Evolutionary conservation across 2,797 vertebrate genomes (phyloP).

Genomic region (Pseudochirops corinnae): DNA sequence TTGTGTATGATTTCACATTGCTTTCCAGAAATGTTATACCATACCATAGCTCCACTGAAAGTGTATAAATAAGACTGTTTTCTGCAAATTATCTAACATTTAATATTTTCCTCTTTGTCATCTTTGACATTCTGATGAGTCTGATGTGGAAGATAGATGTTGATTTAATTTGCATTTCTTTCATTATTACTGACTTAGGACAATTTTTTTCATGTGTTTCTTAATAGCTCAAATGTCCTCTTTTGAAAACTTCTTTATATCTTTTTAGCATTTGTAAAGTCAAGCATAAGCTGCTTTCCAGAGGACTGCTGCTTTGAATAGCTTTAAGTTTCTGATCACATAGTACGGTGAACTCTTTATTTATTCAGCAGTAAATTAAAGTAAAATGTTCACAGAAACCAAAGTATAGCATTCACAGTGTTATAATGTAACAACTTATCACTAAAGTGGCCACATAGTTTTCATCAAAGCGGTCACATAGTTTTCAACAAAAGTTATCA

Average conservation of each 20-base stretch:
- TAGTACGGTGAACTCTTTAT: no score
- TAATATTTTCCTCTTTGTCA: not conserved
- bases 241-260: not conserved
- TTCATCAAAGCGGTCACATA: no score
- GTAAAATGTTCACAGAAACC: no score
- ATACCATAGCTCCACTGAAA: not conserved
- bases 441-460: no score
- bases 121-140: not conserved
- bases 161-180: not conserved
- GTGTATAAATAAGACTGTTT: not conserved
- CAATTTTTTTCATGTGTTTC: not conserved
- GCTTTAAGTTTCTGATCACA: no score
- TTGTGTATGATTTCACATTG: not conserved
- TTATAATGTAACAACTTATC: no score
- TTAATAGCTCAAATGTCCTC: not conserved
- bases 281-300: no score
- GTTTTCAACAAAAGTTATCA: no score
- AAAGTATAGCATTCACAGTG: no score
- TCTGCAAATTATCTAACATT: not conserved
- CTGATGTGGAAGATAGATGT: not conserved
- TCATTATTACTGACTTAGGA: not conserved
- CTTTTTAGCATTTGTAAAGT: not conserved
- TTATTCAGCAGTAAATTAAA: no score
- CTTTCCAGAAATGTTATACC: not conserved
- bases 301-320: no score